phyloP scores from a whole-genome alignment of 1,140 invertebrate species.

The Lucilia cuprina region DNA sequence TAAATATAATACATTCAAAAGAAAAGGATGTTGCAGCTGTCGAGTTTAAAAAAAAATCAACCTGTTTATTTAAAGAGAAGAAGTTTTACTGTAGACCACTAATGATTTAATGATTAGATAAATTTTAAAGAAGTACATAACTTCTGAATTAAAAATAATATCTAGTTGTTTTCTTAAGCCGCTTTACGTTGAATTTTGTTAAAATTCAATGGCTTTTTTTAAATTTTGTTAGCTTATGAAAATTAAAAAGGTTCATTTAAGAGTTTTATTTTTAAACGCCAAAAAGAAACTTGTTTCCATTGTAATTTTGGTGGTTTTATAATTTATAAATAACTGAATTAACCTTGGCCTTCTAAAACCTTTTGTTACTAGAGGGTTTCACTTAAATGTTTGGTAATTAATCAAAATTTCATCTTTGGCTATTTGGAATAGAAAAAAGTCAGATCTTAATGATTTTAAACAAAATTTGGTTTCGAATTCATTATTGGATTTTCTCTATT shows the following conservation, averaged over 20 bases:
- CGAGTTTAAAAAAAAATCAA: background rate
- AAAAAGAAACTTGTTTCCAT: background rate
- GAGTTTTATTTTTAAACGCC: background rate
- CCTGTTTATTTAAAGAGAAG: background rate
- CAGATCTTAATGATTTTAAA: background rate
- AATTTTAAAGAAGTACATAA: background rate
- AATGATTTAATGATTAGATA: background rate
- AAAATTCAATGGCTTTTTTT: background rate
- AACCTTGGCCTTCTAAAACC: background rate
- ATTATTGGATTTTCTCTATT: too few relatives aligned
- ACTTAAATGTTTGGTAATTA: background rate
- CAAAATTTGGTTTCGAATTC: background rate
- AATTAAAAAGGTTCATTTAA: background rate
- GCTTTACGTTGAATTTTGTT: background rate
- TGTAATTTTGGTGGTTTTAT: background rate
- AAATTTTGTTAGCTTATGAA: background rate
- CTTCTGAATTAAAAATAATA: background rate
- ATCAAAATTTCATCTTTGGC: background rate
- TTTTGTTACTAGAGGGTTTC: background rate
- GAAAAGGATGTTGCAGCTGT: conserved; percentile 7
- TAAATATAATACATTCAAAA: background rate
- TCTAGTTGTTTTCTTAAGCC: background rate
- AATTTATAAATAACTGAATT: background rate
- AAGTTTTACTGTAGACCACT: background rate
- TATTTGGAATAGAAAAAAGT: background rate